A percentile compares a stretch with the other conserved stretches of the same genome.
phyloP scores from a whole-genome alignment of 37 sponge, comb jelly and placozoan species.

The Crambe crambe region DNA sequence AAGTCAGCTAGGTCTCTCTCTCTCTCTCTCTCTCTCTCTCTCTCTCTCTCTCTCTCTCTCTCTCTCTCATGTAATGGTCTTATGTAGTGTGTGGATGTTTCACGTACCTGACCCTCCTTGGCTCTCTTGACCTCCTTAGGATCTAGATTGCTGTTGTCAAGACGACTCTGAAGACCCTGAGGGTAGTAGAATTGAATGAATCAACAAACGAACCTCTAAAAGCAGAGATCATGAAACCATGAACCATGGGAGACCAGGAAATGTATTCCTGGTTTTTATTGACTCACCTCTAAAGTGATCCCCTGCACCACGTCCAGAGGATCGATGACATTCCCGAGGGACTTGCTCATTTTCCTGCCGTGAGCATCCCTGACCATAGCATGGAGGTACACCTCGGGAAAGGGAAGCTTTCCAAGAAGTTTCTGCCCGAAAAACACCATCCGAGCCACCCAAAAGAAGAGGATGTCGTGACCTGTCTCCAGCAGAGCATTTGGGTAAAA shows the following conservation, averaged over 20 bases:
- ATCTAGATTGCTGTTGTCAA: slow-evolving; percentile 79
- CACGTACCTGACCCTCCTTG: slow-evolving; percentile 80
- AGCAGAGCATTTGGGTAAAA: slow-evolving; percentile 92
- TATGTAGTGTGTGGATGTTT: too few species aligned
- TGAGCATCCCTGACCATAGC: slow-evolving; percentile 98
- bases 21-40: too few species aligned
- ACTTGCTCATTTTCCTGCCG: slow-evolving; percentile 99
- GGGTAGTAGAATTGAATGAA: too few species aligned
- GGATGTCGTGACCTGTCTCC: slow-evolving; percentile 99
- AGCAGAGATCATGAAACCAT: background rate
- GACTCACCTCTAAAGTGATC: slow-evolving; percentile 80
- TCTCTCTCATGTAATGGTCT: too few species aligned
- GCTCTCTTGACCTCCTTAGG: slow-evolving; percentile 84
- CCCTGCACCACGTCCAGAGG: slow-evolving; percentile 91
- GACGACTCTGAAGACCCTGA: slow-evolving; percentile 74
- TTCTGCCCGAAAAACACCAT: slow-evolving; percentile 95
- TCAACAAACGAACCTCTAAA: too few species aligned
- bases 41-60: too few species aligned
- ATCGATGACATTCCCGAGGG: slow-evolving; percentile 97
- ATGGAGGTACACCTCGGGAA: slow-evolving; percentile 94
- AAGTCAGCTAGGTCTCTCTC: too few species aligned
- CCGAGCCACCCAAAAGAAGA: slow-evolving; percentile 99
- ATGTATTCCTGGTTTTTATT: too few species aligned
- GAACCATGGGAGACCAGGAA: too few species aligned
- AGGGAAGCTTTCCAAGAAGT: slow-evolving; percentile 90